Evolutionary conservation across 2,113 vertebrate species (phyloP).

Genomic region (Stigmatopora argus): DNA sequence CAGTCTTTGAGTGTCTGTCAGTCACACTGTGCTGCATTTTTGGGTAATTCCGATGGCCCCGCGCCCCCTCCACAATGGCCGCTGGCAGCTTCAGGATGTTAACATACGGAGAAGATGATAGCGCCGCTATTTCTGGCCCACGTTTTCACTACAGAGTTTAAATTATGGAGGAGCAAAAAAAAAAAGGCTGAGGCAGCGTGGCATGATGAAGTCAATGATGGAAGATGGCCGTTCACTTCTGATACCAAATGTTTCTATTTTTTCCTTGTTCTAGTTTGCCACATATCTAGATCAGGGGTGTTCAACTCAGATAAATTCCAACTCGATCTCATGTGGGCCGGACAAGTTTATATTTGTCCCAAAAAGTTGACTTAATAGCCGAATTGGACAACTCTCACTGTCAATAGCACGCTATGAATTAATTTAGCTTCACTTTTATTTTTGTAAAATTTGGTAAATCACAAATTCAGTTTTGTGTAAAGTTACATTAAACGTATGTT

Average conservation of each 20-base stretch:
- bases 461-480: too few relatives aligned
- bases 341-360: too few relatives aligned
- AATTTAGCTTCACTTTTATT: too few relatives aligned
- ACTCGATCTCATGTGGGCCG: too few relatives aligned
- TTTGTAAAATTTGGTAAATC: too few relatives aligned
- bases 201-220: conserved; percentile 24
- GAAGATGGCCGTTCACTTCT: conserved; percentile 3
- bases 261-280: not conserved
- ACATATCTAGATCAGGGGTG: not conserved
- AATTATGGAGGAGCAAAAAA: conserved; percentile 27
- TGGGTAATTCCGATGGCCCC: conserved; percentile 34
- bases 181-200: conserved; percentile 10
- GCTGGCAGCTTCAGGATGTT: conserved; percentile 51
- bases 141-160: conserved; percentile 32
- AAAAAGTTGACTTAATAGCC: too few relatives aligned
- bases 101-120: conserved; percentile 52
- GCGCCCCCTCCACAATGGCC: conserved; percentile 19
- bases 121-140: conserved; percentile 38
- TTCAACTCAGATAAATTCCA: too few relatives aligned
- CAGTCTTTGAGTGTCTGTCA: conserved; percentile 13
- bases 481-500: too few relatives aligned
- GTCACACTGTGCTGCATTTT: conserved; percentile 26
- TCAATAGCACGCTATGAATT: too few relatives aligned
- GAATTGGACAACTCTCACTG: too few relatives aligned
- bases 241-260: not conserved